phyloP scores from a whole-genome alignment of 2,888 invertebrate species.

The Slavum lentiscoides region DNA sequence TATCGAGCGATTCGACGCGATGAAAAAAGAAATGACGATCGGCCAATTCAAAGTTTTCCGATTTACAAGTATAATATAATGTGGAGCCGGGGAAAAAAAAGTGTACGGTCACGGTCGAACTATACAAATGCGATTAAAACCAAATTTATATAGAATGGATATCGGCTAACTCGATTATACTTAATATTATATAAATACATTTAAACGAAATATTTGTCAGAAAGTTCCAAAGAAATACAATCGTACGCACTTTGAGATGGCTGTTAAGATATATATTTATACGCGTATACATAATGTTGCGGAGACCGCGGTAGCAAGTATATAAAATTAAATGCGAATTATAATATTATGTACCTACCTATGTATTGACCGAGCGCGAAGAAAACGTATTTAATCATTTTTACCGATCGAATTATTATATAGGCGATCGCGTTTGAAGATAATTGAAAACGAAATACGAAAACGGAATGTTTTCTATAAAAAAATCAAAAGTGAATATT shows the following conservation, averaged over 20 bases:
- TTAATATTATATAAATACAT: background rate
- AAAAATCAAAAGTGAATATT: background rate
- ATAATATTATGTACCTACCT: background rate
- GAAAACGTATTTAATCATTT: too few relatives aligned
- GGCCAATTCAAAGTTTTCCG: constrained; percentile 16
- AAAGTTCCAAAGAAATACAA: constrained; percentile 33
- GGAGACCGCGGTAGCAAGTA: background rate
- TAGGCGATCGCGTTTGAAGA: background rate
- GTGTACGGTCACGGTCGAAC: background rate
- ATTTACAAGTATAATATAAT: constrained; percentile 5
- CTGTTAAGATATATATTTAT: background rate
- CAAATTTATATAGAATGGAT: constrained; percentile 10
- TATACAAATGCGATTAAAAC: constrained; percentile 21
- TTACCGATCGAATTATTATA: background rate
- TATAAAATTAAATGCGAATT: background rate
- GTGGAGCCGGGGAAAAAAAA: background rate
- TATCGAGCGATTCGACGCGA: background rate
- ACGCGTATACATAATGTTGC: background rate
- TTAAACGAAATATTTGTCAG: constrained; percentile 3
- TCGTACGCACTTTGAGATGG: background rate
- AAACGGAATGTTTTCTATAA: background rate
- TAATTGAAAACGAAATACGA: background rate
- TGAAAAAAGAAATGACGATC: background rate
- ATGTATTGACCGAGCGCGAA: too few relatives aligned
- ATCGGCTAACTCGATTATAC: constrained; percentile 26